Conservation (phyloP, 2,797 vertebrate species). For the Vultur gryphus region DNA sequence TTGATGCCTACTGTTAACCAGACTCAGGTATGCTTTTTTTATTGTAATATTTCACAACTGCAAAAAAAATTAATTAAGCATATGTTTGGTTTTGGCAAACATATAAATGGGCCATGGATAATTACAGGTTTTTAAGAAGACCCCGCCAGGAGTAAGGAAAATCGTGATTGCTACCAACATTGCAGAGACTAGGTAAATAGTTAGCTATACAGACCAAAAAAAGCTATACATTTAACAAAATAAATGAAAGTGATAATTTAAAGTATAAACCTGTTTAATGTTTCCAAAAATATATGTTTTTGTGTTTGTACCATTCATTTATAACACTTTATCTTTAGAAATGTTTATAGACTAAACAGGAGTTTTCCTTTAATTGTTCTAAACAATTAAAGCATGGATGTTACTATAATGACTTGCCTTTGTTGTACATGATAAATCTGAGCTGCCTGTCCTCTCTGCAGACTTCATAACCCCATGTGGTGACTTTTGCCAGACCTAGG, state of each 20-base stretch:
- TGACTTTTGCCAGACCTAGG: neutral
- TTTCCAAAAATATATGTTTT: neutral
- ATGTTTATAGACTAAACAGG: neutral
- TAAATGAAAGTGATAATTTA: neutral
- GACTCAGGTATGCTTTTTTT: conserved; percentile 84
- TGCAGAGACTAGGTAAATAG: conserved; percentile 92
- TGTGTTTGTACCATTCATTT: neutral
- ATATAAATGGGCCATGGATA: neutral
- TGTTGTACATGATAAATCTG: neutral
- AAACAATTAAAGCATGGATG: neutral
- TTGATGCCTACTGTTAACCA: conserved; percentile 98
- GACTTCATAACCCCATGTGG: neutral
- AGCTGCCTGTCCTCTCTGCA: neutral
- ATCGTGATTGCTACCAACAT: conserved; percentile 99
- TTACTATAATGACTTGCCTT: neutral
- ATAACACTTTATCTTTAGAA: neutral
- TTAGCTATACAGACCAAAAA: neutral
- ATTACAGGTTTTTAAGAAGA: conserved; percentile 93
- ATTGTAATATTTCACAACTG: neutral
- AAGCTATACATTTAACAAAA: neutral
- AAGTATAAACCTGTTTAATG: neutral
- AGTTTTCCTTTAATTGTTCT: neutral
- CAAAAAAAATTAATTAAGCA: neutral
- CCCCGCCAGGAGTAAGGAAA: conserved; percentile 93
- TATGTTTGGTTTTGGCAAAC: neutral